Base-by-base conservation (phyloP, 2,888 invertebrate species). In the Nomada hirtipes region DNA sequence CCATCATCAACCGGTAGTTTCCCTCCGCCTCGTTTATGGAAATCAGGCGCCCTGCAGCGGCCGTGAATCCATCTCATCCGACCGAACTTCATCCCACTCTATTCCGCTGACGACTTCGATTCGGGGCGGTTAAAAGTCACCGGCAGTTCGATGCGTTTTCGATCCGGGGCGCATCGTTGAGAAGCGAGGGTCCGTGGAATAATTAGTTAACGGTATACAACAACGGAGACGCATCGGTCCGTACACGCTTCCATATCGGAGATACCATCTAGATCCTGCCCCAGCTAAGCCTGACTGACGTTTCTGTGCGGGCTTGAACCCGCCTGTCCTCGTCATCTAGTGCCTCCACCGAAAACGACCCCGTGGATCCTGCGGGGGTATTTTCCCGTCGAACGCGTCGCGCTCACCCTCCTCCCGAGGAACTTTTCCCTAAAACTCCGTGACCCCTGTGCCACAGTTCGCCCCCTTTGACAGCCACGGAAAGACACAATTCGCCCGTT, bases 241-340 rank as follows among this genome's bases (percentile, higher is more conserved):
- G 70, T 69, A 52, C 75, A 29, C 42, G 60, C 75, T 81, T 74
- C 76, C 76, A 59, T 85, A 82, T 87, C 87, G 70, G 57, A 86
- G 90, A 91, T 92, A 91, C 72, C 89, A 91, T 91, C 91, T 90
- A 89, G 89, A 91, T 91, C 91, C 88, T 36, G 72, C 80, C 83
- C 75, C 83, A 73, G 76, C 87, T 93, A 93, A 93, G 91, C 91
- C 90, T 93, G 92, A 93, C 84, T 92, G 93, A 93, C 92, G 90
- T 91, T 92, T 92, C 89, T 89, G 89, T 92, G 82, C 90, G 87
- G 86, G 86, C 88, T 90, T 88, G 69, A 89, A 60, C 87, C 75
- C 84, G 87, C 83, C 82, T 90, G 88, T 90, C 89, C 88, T 86
- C 82, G 86, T 76, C 83, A 64, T 88, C 88, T 81, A 87, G 83